Evolutionary conservation across 2,888 invertebrate genomes (phyloP).

Genomic region (Aromia moschata): DNA sequence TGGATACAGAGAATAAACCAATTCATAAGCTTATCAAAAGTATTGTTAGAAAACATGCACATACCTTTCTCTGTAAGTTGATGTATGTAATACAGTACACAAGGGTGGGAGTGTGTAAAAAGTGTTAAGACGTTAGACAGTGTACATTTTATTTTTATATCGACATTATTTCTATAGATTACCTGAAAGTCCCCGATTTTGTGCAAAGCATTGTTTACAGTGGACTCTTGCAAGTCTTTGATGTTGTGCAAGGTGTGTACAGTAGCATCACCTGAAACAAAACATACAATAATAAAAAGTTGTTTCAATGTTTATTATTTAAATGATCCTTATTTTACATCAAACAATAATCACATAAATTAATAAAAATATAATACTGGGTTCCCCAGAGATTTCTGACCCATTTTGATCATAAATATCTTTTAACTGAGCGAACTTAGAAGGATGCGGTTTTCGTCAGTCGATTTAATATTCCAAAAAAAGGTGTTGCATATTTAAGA

Average conservation of each 20-base stretch:
- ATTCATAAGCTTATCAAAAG: constrained; percentile 9
- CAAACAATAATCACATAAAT: no score
- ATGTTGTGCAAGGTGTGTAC: constrained; percentile 60
- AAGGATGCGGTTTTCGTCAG: no score
- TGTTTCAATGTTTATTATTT: no score
- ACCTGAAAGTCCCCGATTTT: constrained; percentile 74
- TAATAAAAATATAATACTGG: no score
- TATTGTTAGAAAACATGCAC: constrained; percentile 14
- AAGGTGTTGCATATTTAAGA: no score
- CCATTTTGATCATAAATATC: no score
- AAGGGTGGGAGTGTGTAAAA: constrained; percentile 19
- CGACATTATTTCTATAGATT: constrained; percentile 41
- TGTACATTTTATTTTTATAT: constrained; percentile 12
- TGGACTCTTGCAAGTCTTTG: constrained; percentile 66
- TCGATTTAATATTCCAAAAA: no score
- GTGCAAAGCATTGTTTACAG: constrained; percentile 68
- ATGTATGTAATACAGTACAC: constrained; percentile 22
- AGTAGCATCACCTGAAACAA: constrained; percentile 55
- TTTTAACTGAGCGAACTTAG: no score
- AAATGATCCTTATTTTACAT: no score
- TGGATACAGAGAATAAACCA: no score
- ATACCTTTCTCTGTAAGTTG: constrained; percentile 26
- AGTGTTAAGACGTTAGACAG: constrained; percentile 23
- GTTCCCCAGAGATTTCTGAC: no score
- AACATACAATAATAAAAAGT: no score